Percentiles rank a stretch among this genome's conserved stretches.
Evolutionary conservation across 2,888 invertebrate species (phyloP).

Genomic region (Smittia aterrima): DNA sequence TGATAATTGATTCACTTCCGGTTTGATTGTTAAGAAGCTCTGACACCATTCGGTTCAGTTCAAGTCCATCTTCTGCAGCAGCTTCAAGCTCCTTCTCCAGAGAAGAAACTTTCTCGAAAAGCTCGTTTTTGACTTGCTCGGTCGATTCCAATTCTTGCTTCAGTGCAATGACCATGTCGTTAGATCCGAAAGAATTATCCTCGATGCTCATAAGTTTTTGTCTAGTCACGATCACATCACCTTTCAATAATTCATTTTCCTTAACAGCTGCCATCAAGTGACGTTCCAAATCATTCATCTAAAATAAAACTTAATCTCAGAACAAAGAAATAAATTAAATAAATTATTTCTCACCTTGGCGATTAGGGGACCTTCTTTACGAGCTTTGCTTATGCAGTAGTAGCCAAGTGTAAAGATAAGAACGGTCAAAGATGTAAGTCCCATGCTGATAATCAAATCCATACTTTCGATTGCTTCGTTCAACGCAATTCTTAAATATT

Average conservation of each 20-base stretch:
- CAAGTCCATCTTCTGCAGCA: slow-evolving; percentile 76
- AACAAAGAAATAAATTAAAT: not conserved
- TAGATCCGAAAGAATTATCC: slow-evolving; percentile 69
- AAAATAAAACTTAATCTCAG: not conserved
- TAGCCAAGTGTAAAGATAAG: slow-evolving; percentile 73
- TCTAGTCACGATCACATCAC: slow-evolving; percentile 61
- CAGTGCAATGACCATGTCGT: slow-evolving; percentile 68
- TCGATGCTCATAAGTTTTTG: slow-evolving; percentile 64
- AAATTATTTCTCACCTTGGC: slow-evolving; percentile 53
- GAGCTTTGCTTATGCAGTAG: slow-evolving; percentile 73
- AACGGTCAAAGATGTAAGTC: slow-evolving; percentile 69
- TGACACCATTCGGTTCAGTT: slow-evolving; percentile 66
- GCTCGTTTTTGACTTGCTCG: slow-evolving; percentile 54
- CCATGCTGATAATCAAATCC: slow-evolving; percentile 60
- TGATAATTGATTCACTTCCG: slow-evolving; percentile 62
- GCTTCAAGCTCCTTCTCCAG: slow-evolving; percentile 75
- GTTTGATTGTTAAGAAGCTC: slow-evolving; percentile 68
- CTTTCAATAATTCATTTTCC: slow-evolving; percentile 66
- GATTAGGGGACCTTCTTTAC: slow-evolving; percentile 68
- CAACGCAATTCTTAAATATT: slow-evolving; percentile 47
- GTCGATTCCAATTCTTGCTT: slow-evolving; percentile 63
- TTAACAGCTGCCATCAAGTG: slow-evolving; percentile 60
- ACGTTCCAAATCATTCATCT: slow-evolving; percentile 63
- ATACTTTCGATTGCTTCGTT: slow-evolving; percentile 51
- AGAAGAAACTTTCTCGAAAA: slow-evolving; percentile 67